Evolutionary conservation across 2,888 invertebrate species (phyloP), one percentile per base, ranked within the genome.

Genomic region (Lithophane ornitopus): DNA sequence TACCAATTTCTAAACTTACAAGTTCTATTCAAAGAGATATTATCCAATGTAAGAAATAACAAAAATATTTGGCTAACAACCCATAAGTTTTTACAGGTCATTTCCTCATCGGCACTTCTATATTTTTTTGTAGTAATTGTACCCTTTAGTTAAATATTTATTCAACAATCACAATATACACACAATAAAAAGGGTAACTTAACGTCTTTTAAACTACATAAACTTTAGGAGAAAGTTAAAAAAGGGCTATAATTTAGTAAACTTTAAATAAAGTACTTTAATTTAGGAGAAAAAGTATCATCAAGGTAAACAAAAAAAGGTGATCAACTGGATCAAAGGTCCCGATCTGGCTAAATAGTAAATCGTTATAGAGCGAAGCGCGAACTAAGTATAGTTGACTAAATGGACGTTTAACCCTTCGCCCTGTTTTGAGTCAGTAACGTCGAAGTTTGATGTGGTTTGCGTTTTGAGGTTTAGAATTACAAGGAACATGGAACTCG

Each of bases 281-380:
- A 62, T 82, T 63, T 81, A 2, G 73, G 73, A 81, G 4, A 86
- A 87, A 88, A 84, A 81, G 54, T 77, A 82, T 86, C 80, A 88
- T 87, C 84, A 86, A 63, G 56, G 78, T 68, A 61, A 74, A 85
- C 46, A 80, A 85, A 85, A 86, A 79, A 78, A 68, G 80, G 77
- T 77, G 82, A 84, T 86, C 76, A 81, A 56, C 61, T 59, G 56
- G 78, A 77, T 86, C 84, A 88, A 85, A 93, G 91, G 87, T 89
- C 78, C 89, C 92, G 94, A 92, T 84, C 54, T 81, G 84, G 79
- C 83, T 90, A 90, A 93, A 92, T 90, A 90, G 91, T 91, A 91
- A 90, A 93, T 95, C 92, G 94, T 89, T 94, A 93, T 94, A 94
- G 94, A 94, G 93, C 92, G 90, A 94, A 93, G 95, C 95, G 95